Percentiles rank a stretch among this genome's conserved stretches.
phyloP scores from a whole-genome alignment of 2,888 invertebrate genomes.

The Tortrix viridana region DNA sequence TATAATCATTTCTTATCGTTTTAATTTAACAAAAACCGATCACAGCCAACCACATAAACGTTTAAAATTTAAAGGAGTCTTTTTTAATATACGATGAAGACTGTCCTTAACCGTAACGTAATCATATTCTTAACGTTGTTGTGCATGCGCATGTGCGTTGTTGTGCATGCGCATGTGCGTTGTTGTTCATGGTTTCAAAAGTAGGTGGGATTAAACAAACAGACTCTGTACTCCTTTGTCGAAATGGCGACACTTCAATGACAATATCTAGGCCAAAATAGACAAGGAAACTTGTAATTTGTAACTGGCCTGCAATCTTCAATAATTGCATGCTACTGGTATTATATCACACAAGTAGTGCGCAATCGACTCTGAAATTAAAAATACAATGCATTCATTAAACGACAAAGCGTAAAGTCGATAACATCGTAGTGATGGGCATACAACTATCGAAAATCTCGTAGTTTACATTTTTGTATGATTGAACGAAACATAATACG shows the following conservation, averaged over 20 bases:
- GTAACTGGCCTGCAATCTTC: background rate
- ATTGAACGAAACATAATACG: too few relatives aligned
- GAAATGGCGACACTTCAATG: background rate
- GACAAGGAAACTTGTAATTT: background rate
- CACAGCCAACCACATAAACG: too few relatives aligned
- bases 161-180: too few relatives aligned
- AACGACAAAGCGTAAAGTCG: slow-evolving; percentile 34
- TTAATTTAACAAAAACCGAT: too few relatives aligned
- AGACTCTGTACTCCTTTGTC: background rate
- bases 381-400: slow-evolving; percentile 37
- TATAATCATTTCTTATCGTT: too few relatives aligned
- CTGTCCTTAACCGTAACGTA: too few relatives aligned
- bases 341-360: slow-evolving; percentile 27
- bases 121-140: too few relatives aligned
- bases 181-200: background rate
- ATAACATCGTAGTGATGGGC: slow-evolving; percentile 25
- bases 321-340: slow-evolving; percentile 20
- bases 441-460: slow-evolving; percentile 15
- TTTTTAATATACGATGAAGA: too few relatives aligned
- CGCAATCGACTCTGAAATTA: slow-evolving; percentile 34
- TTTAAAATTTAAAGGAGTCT: too few relatives aligned
- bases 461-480: too few relatives aligned
- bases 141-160: too few relatives aligned
- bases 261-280: slow-evolving; percentile 1
- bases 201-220: too few relatives aligned